Evolutionary conservation across 2,797 vertebrate species (phyloP).

Genomic region (Moxostoma hubbsi): DNA sequence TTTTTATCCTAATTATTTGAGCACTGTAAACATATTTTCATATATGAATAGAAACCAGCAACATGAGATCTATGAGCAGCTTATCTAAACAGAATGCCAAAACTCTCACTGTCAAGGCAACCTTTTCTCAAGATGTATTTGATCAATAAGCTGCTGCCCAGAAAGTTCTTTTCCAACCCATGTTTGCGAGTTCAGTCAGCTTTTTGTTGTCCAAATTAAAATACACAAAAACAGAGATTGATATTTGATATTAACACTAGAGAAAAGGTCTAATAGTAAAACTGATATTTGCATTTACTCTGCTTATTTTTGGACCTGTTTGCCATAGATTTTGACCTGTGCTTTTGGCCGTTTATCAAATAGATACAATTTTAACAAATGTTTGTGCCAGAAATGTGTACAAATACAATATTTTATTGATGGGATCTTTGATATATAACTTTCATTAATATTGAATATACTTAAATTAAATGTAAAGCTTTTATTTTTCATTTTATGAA

Average conservation of each 20-base stretch:
- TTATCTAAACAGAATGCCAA: constrained; percentile 34
- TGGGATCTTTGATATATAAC: background rate
- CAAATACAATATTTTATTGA: constrained; percentile 25
- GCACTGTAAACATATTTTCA: too few species aligned
- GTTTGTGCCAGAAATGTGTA: background rate
- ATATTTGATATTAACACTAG: constrained; percentile 48
- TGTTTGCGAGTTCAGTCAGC: constrained; percentile 52
- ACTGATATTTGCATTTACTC: too few species aligned
- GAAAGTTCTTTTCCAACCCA: constrained; percentile 52
- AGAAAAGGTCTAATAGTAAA: constrained; percentile 38
- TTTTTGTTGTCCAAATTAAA: constrained; percentile 57
- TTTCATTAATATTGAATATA: background rate
- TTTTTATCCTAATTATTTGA: too few species aligned
- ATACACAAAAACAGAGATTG: constrained; percentile 59
- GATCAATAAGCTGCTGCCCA: constrained; percentile 66
- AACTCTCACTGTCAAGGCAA: constrained; percentile 68
- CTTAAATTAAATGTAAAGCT: too few species aligned
- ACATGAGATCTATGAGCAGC: constrained; percentile 43
- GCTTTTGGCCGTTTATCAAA: background rate
- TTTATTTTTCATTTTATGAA: constrained; percentile 11
- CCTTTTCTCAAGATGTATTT: constrained; percentile 59
- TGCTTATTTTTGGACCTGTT: background rate
- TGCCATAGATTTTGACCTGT: background rate
- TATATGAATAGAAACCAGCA: too few species aligned
- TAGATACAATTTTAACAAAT: background rate